Percentiles rank a stretch among this genome's conserved stretches.
phyloP scores from a whole-genome alignment of 2,888 invertebrate genomes.

The Pseudolycoriella hygida region DNA sequence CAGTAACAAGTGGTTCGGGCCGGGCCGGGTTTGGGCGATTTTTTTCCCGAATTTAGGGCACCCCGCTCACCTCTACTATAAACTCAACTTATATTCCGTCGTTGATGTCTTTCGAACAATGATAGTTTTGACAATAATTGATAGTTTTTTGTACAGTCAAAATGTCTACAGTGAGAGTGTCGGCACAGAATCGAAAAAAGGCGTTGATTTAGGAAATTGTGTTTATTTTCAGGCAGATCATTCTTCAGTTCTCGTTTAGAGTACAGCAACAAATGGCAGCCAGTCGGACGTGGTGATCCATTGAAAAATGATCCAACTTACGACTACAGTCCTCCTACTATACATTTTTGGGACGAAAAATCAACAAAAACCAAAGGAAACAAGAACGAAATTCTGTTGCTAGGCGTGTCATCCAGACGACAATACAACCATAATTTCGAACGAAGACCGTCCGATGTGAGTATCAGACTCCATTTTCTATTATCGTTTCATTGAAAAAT shows the following conservation, averaged over 20 bases:
- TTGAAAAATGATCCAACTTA: slow-evolving; percentile 70
- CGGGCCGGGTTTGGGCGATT: too few species aligned
- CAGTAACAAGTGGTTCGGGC: too few species aligned
- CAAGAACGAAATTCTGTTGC: slow-evolving; percentile 49
- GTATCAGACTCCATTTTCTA: slow-evolving; percentile 26
- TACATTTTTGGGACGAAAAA: slow-evolving; percentile 57
- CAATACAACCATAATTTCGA: slow-evolving; percentile 14
- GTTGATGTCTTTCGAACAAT: too few species aligned
- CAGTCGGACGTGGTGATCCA: slow-evolving; percentile 65
- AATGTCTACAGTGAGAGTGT: too few species aligned
- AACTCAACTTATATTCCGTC: too few species aligned
- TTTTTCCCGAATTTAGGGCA: too few species aligned
- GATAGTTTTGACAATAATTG: too few species aligned
- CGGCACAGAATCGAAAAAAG: too few species aligned
- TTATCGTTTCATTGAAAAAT: background rate
- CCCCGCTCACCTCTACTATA: too few species aligned
- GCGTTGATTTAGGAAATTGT: too few species aligned
- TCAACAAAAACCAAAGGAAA: slow-evolving; percentile 28
- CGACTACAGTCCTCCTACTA: slow-evolving; percentile 66
- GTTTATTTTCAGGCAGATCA: slow-evolving; percentile 15
- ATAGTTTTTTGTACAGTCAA: too few species aligned
- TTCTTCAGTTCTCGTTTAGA: slow-evolving; percentile 60
- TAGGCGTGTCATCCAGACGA: slow-evolving; percentile 50
- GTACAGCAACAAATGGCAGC: slow-evolving; percentile 68
- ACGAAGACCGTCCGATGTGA: slow-evolving; percentile 27